Evolutionary conservation across 2,113 vertebrate genomes (phyloP).

Genomic region (Halcyon senegalensis): DNA sequence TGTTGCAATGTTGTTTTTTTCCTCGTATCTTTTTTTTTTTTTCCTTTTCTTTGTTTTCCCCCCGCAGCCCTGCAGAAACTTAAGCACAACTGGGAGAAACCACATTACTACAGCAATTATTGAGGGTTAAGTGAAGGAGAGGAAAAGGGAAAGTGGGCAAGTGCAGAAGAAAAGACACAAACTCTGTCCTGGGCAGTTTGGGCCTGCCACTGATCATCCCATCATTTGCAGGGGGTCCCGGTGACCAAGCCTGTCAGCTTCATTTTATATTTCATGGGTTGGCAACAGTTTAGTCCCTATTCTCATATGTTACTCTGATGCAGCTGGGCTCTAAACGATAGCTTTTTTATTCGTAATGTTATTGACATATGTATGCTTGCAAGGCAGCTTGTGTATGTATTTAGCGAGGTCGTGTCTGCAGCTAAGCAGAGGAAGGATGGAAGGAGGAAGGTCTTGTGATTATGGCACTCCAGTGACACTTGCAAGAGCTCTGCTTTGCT

Average conservation of each 20-base stretch:
- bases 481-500: not conserved
- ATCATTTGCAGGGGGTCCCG: not conserved
- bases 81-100: not conserved
- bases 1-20: not conserved
- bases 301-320: not conserved
- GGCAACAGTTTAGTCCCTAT: not conserved
- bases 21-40: not conserved
- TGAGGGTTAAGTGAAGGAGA: not conserved
- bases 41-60: not conserved
- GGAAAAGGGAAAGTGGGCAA: not conserved
- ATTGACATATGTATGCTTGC: not conserved
- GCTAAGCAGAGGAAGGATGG: not conserved
- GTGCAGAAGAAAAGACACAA: not conserved
- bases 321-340: not conserved
- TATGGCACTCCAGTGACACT: not conserved
- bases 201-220: not conserved
- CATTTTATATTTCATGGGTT: not conserved
- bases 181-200: not conserved
- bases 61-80: not conserved
- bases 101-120: not conserved
- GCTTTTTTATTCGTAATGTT: not conserved
- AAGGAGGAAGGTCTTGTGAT: fast-evolving
- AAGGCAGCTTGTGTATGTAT: fast-evolving
- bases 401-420: not conserved
- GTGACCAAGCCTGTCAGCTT: not conserved